Conservation (phyloP, 2,888 invertebrate genomes). For the Baccha elongata region DNA sequence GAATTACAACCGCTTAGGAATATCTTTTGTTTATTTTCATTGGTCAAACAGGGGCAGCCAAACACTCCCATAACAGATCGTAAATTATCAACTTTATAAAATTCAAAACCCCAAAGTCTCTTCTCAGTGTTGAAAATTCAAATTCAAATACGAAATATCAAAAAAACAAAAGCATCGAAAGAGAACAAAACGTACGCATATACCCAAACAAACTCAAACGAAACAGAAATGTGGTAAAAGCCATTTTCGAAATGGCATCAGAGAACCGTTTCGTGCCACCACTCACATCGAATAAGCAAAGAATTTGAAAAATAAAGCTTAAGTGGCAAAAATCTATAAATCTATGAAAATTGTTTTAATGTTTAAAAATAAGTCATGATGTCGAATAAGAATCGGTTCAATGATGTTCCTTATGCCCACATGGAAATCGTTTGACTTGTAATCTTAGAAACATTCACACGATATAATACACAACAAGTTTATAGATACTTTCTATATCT, state of each 20-base stretch:
- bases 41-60: conserved; percentile 56
- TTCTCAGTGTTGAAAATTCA: conserved; percentile 19
- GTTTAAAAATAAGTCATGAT: conserved; percentile 72
- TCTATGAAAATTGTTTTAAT: conserved; percentile 68
- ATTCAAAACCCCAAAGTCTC: conserved; percentile 35
- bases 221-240: conserved; percentile 27
- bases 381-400: conserved; percentile 44
- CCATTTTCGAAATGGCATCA: conserved; percentile 30
- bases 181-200: conserved; percentile 21
- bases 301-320: conserved; percentile 52
- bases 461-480: conserved; percentile 23
- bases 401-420: conserved; percentile 56
- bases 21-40: conserved; percentile 63
- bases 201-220: neutral
- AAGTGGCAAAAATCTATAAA: conserved; percentile 69
- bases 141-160: neutral
- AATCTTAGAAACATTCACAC: conserved; percentile 50
- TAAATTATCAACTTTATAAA: conserved; percentile 54
- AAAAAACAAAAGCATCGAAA: neutral
- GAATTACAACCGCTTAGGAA: conserved; percentile 9
- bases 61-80: conserved; percentile 49
- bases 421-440: conserved; percentile 63
- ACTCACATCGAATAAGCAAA: neutral
- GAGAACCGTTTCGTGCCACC: conserved; percentile 9
- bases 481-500: conserved; percentile 14